Conservation (phyloP, 92 coral and sea anemone species). For the Hydrozoanthus gracilis region DNA sequence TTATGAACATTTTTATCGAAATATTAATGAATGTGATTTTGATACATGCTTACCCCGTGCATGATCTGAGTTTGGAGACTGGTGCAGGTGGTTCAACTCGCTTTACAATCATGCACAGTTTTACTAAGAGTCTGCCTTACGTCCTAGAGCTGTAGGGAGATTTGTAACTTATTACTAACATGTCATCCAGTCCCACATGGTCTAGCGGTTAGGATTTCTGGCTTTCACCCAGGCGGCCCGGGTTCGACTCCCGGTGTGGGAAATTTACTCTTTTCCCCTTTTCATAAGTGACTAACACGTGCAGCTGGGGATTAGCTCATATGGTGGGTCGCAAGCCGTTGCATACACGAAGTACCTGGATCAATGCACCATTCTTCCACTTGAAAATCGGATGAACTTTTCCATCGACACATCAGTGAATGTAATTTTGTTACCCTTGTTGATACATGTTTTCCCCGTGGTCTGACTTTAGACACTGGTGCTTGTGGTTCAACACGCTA, state of each 20-base stretch:
- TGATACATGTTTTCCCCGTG: too few species aligned
- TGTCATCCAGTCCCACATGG: slow-evolving; percentile 92
- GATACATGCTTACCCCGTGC: slow-evolving; percentile 10
- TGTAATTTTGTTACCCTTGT: too few species aligned
- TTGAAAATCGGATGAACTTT: background rate
- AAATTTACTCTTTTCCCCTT: background rate
- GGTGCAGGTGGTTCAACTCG: slow-evolving; percentile 4
- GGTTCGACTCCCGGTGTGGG: slow-evolving; percentile 74
- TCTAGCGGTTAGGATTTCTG: slow-evolving; percentile 99
- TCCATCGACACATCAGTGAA: background rate
- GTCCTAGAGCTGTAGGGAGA: too few species aligned
- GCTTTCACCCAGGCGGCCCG: slow-evolving; percentile 92
- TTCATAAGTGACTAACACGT: background rate
- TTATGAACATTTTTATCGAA: slow-evolving; percentile 5
- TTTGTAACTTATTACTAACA: too few species aligned
- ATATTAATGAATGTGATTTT: slow-evolving; percentile 4
- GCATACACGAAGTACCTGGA: background rate
- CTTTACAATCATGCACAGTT: too few species aligned
- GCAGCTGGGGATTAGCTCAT: background rate
- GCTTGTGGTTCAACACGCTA: too few species aligned
- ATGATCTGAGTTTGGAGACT: slow-evolving; percentile 8
- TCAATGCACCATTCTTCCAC: too few species aligned
- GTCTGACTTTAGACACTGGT: too few species aligned
- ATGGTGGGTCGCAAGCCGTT: background rate
- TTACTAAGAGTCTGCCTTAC: too few species aligned